These are phyloP conservation scores for Metalampra italica DNA, from an alignment of 2,888 invertebrate species.

Conservation along the genomic window DNA sequence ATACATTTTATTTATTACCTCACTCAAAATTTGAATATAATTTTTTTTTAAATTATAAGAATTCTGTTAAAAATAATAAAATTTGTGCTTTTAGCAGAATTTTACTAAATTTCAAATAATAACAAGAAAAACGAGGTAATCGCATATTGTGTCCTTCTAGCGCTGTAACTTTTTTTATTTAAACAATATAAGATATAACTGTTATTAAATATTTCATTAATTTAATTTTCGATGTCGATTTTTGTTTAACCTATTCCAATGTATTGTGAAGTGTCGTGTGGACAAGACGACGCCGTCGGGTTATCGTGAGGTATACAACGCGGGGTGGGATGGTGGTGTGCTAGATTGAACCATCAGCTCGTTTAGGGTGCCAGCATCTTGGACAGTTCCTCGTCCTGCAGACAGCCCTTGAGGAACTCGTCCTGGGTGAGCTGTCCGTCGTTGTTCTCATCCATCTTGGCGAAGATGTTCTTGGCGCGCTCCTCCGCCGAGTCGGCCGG, in stretches of 20 bases:
- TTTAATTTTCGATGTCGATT: neutral
- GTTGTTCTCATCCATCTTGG: conserved; percentile 99
- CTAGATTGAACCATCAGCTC: conserved; percentile 15
- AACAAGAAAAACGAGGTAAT: too few relatives aligned
- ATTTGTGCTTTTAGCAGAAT: too few relatives aligned
- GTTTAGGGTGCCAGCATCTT: conserved; percentile 96
- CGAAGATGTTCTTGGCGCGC: conserved; percentile 98
- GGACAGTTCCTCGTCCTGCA: conserved; percentile 96
- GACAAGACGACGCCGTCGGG: conserved; percentile 40
- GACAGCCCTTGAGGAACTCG: conserved; percentile 98
- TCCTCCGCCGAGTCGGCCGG: conserved; percentile 98
- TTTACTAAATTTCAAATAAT: too few relatives aligned
- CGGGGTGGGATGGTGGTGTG: conserved; percentile 28
- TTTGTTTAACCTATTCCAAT: neutral
- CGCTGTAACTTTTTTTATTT: too few relatives aligned
- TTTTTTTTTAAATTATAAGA: too few relatives aligned
- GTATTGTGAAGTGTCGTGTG: conserved; percentile 4
- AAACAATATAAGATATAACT: neutral
- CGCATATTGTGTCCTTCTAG: too few relatives aligned
- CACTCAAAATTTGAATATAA: too few relatives aligned
- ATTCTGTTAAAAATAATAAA: too few relatives aligned
- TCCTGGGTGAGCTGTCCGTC: conserved; percentile 99
- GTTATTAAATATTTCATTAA: neutral
- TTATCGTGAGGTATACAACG: conserved; percentile 39
- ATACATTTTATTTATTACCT: too few relatives aligned